Evolutionary conservation across 2,888 invertebrate genomes (phyloP).

Genomic region (Furcula furcula): DNA sequence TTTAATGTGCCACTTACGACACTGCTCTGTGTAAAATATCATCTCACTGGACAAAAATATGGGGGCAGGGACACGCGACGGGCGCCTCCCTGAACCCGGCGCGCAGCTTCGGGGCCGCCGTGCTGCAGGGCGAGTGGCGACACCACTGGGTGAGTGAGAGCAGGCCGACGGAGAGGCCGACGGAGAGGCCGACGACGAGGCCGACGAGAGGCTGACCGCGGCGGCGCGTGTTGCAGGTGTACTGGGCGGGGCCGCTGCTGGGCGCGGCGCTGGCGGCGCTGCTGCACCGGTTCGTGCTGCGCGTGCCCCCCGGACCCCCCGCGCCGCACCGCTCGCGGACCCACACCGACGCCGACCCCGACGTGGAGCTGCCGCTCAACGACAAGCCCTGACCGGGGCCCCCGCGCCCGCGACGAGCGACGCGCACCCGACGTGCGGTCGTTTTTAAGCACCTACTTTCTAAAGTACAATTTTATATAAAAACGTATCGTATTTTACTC

Average conservation of each 20-base stretch:
- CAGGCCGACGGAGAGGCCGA: background rate
- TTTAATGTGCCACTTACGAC: too few species aligned
- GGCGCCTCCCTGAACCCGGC: conserved; percentile 88
- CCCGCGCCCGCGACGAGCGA: background rate
- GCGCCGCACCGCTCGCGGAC: conserved; percentile 57
- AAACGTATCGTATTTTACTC: too few species aligned
- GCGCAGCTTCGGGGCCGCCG: conserved; percentile 86
- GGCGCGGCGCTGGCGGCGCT: conserved; percentile 55
- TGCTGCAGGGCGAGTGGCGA: conserved; percentile 83
- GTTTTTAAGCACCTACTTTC: background rate
- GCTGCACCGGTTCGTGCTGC: conserved; percentile 54
- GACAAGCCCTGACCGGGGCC: conserved; percentile 40
- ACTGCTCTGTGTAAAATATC: too few species aligned
- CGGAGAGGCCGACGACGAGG: background rate
- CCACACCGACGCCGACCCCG: conserved; percentile 55
- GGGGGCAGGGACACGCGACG: conserved; percentile 83
- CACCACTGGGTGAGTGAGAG: conserved; percentile 86
- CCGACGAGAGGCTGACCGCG: background rate
- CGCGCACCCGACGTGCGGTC: background rate
- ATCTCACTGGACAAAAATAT: too few species aligned
- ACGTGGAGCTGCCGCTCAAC: conserved; percentile 82
- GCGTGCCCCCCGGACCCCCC: too few species aligned
- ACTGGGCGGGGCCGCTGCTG: conserved; percentile 67
- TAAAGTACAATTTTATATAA: conserved; percentile 1
- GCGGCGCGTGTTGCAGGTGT: conserved; percentile 60